phyloP scores from a whole-genome alignment of 2,113 vertebrate genomes.

The Dicerorhinus sumatrensis region DNA sequence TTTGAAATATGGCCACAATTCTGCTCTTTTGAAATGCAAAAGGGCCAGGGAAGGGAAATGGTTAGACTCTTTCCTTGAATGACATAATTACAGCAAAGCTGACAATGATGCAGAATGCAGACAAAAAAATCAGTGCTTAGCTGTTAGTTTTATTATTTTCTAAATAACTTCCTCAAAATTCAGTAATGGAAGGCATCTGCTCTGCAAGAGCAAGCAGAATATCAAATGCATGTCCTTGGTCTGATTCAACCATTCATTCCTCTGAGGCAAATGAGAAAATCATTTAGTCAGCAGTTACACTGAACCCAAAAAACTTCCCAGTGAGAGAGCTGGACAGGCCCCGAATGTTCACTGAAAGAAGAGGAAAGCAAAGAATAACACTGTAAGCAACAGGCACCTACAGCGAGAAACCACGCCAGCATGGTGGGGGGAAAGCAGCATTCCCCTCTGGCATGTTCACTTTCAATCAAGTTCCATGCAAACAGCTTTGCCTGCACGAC shows the following conservation, averaged over 20 bases:
- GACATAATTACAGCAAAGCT: conserved; percentile 68
- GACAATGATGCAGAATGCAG: conserved; percentile 56
- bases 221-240: neutral
- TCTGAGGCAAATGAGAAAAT: conserved; percentile 52
- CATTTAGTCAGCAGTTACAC: neutral
- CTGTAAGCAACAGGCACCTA: neutral
- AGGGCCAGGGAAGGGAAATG: conserved; percentile 47
- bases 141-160: conserved; percentile 78
- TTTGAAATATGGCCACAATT: conserved; percentile 64
- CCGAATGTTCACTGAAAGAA: neutral
- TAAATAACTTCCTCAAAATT: conserved; percentile 71
- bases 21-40: conserved; percentile 51
- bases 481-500: conserved; percentile 62
- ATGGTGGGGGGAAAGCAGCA: neutral
- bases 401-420: neutral
- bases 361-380: neutral
- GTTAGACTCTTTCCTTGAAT: conserved; percentile 57
- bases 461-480: conserved; percentile 48
- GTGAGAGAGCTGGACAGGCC: neutral
- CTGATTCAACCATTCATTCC: conserved; percentile 54
- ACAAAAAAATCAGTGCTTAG: conserved; percentile 70
- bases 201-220: conserved; percentile 53
- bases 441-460: conserved; percentile 44
- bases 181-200: conserved; percentile 67
- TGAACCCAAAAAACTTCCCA: conserved; percentile 37